Evolutionary conservation across 2,113 vertebrate species (phyloP).

Genomic region (Papio anubis): DNA sequence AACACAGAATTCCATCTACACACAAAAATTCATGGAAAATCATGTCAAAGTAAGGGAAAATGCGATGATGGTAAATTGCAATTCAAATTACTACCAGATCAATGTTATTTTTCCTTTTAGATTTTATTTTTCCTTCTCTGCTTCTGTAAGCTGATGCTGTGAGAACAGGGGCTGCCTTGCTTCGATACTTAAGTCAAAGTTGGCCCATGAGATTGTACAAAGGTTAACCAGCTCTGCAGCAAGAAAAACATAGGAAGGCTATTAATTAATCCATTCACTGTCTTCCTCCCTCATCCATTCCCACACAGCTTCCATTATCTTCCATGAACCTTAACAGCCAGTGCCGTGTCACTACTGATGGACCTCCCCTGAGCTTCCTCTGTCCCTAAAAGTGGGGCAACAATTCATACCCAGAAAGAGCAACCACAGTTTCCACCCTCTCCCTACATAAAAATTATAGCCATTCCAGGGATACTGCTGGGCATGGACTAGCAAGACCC

Average conservation of each 20-base stretch:
- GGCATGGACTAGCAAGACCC: not conserved
- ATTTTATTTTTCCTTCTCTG: not conserved
- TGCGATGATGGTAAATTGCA: not conserved
- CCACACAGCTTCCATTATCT: not conserved
- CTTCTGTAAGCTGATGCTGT: not conserved
- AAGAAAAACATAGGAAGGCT: not conserved
- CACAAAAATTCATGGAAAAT: not conserved
- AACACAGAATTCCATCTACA: not conserved
- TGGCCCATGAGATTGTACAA: accelerated
- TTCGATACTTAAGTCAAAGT: not conserved
- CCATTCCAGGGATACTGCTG: not conserved
- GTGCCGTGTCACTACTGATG: not conserved
- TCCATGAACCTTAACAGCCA: not conserved
- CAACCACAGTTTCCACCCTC: accelerated
- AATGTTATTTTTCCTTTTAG: not conserved
- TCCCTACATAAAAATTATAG: accelerated
- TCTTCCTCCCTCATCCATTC: not conserved
- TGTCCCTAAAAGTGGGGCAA: not conserved
- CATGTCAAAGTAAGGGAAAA: not conserved
- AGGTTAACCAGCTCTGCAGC: accelerated
- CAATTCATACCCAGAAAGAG: not conserved
- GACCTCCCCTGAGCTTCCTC: not conserved
- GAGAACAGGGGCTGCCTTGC: not conserved
- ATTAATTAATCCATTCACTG: accelerated
- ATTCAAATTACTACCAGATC: not conserved